These are phyloP conservation scores for Oryzias curvinotus DNA, from an alignment of 2,113 vertebrate species.

Conservation along the genomic window DNA sequence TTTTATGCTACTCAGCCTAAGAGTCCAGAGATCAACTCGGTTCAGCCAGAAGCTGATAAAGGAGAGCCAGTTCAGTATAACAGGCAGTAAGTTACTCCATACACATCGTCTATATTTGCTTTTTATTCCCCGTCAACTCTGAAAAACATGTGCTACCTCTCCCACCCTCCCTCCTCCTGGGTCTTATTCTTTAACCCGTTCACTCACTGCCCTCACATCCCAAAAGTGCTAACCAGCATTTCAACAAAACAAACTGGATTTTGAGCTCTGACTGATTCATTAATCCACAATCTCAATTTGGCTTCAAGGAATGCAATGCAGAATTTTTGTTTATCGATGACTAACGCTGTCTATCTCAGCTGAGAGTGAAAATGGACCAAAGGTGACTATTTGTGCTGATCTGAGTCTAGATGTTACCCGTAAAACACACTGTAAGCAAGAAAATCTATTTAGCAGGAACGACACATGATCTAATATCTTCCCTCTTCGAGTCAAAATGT, in stretches of 20 bases:
- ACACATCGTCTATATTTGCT: constrained; percentile 39
- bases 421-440: neutral
- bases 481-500: neutral
- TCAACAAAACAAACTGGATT: neutral
- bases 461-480: neutral
- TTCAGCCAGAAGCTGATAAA: constrained; percentile 54
- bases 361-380: constrained; percentile 11
- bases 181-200: constrained; percentile 32
- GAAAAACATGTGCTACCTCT: constrained; percentile 41
- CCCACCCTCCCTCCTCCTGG: constrained; percentile 26
- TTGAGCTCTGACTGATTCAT: constrained; percentile 5
- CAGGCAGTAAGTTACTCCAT: constrained; percentile 47
- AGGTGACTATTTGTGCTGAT: constrained; percentile 12
- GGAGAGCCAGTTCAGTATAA: constrained; percentile 28
- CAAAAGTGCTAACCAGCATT: constrained; percentile 6
- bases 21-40: constrained; percentile 72
- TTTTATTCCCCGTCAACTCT: constrained; percentile 37
- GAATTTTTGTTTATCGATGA: constrained; percentile 35
- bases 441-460: neutral
- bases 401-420: constrained; percentile 14
- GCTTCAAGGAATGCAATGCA: constrained; percentile 4
- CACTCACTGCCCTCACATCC: constrained; percentile 19
- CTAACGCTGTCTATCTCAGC: constrained; percentile 26
- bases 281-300: neutral
- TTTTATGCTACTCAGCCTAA: constrained; percentile 59